Evolutionary conservation across 2,797 vertebrate species (phyloP).

Genomic region (Falco concolor): DNA sequence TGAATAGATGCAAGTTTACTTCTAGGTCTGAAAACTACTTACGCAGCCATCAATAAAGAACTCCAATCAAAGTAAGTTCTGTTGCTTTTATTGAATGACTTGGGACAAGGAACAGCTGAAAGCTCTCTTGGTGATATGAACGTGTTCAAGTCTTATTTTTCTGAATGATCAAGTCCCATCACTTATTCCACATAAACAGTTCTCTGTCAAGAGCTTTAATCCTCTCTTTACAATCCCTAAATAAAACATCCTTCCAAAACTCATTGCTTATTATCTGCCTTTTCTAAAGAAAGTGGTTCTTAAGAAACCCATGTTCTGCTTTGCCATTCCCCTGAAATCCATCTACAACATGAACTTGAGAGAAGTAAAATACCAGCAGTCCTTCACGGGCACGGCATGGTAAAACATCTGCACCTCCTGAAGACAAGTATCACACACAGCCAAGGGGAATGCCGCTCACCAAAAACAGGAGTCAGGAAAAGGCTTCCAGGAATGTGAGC

Average conservation of each 20-base stretch:
- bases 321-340: background rate
- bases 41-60: background rate
- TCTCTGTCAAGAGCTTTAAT: background rate
- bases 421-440: background rate
- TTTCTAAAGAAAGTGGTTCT: slow-evolving; percentile 9
- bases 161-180: background rate
- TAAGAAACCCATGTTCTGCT: background rate
- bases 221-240: background rate
- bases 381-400: background rate
- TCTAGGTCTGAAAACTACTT: background rate
- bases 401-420: background rate
- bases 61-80: background rate
- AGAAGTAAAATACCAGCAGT: background rate
- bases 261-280: background rate
- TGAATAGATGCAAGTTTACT: background rate
- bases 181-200: background rate
- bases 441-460: background rate
- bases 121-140: background rate
- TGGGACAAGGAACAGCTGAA: background rate
- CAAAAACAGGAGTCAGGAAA: background rate
- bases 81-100: background rate
- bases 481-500: background rate
- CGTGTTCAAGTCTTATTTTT: background rate
- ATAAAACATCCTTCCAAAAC: slow-evolving; percentile 16
- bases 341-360: background rate